Evolutionary conservation across 2,888 invertebrate species (phyloP), one percentile per base, ranked within the genome.

Genomic region (Mycogona germanica): DNA sequence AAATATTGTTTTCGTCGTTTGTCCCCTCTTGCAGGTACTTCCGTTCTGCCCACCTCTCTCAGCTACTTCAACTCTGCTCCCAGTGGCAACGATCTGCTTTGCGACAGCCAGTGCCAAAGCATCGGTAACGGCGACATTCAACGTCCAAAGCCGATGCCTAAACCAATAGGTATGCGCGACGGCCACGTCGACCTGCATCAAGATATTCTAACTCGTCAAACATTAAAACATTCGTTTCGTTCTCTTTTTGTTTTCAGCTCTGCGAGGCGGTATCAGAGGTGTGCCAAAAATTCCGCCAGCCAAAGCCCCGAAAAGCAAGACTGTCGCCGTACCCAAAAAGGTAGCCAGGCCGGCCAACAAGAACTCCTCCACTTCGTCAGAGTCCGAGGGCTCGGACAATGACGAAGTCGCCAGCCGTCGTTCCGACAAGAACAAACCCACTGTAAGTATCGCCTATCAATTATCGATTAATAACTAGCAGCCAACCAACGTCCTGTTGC

Each of bases 11-110:
- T 7, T 47, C 17, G 26, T 12, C 44, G 38, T 25, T 42, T 49
- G 9, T 38, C 28, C 21, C 41, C 42, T 17, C 35, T 35, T 60
- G 47, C 61, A 78, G 78, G 78, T 35, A 84, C 84, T 23, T 74
- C 80, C 7, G 76, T 81, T 46, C 68, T 86, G 57, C 85, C 86
- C 25, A 76, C 82, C 1, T 80, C 76, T 61, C 70, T 86, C 60
- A 82, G 83, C 67, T 82, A 81, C 66, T 79, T 86, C 66, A 76
- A 79, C 64, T 65, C 69, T 46, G 70, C 74, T 6, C 68, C 72
- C n/a, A 47, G 12, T n/a, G 56, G 57, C 40, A 58, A 56, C 48
- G 60, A 61, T 35, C 45, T 52, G n/a, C 58, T 56, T 49, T 60
- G 59, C 19, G 59, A 61, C n/a, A 59, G 59, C 30, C 55, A 60